Conservation (phyloP, 2,113 vertebrate species). For the Willisornis vidua region DNA sequence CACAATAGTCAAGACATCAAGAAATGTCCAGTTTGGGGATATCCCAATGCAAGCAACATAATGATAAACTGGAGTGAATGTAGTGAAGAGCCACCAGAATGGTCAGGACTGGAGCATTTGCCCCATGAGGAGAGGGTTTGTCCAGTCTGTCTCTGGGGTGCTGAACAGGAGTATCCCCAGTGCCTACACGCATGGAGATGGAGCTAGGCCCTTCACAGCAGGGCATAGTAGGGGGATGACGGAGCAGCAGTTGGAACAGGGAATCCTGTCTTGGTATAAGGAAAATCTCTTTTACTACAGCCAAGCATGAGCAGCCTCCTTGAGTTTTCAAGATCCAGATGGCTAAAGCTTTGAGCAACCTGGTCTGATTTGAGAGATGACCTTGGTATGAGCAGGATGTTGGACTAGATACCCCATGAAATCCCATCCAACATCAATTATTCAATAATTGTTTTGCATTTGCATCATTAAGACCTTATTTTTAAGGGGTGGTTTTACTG, state of each 20-base stretch:
- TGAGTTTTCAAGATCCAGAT: not conserved
- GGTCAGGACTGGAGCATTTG: not conserved
- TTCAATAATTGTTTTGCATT: not conserved
- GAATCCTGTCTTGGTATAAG: not conserved
- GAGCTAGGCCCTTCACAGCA: not conserved
- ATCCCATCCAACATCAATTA: not conserved
- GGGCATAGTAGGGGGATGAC: too few species aligned
- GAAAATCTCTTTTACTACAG: not conserved
- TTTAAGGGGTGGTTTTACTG: not conserved
- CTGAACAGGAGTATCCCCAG: not conserved
- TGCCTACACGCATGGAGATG: not conserved
- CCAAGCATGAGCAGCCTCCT: not conserved
- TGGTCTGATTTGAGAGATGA: not conserved
- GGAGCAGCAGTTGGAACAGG: not conserved
- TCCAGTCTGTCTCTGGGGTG: not conserved
- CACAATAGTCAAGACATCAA: not conserved
- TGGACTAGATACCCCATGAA: not conserved
- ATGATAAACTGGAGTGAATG: not conserved
- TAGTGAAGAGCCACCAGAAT: not conserved
- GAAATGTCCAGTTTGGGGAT: not conserved
- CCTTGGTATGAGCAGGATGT: not conserved
- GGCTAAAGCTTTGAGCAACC: not conserved
- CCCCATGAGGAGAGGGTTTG: accelerated
- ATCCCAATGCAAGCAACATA: not conserved
- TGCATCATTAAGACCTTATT: not conserved